Conservation (phyloP, 2,113 vertebrate species). For the Sclerurus mexicanus region DNA sequence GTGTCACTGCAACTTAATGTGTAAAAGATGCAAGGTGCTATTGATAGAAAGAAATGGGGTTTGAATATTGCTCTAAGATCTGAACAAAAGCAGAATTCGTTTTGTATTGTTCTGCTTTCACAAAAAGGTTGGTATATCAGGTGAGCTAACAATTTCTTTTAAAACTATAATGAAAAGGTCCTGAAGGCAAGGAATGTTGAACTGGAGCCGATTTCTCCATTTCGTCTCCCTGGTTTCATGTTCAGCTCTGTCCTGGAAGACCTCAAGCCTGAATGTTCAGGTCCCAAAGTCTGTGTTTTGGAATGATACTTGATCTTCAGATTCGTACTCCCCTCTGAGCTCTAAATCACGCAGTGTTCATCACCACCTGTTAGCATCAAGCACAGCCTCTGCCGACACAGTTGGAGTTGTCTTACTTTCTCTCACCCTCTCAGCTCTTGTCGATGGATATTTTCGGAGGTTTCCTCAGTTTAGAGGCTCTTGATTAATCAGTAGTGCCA, state of each 20-base stretch:
- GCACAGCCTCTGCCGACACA: slow-evolving; percentile 25
- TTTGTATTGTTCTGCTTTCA: not conserved
- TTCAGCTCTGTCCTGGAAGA: not conserved
- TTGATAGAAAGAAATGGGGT: not conserved
- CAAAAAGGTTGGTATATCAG: not conserved
- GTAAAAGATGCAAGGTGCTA: not conserved
- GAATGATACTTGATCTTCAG: slow-evolving; percentile 47
- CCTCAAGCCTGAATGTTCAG: not conserved
- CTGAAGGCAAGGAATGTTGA: not conserved
- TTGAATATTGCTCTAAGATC: not conserved
- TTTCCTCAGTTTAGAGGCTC: slow-evolving; percentile 9
- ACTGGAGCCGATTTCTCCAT: not conserved
- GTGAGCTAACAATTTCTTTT: not conserved
- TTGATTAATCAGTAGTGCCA: slow-evolving; percentile 21
- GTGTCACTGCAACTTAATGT: not conserved
- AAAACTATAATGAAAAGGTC: not conserved
- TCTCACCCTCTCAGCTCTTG: not conserved
- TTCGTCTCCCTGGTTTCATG: not conserved
- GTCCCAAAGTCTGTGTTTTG: slow-evolving; percentile 28
- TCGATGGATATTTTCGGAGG: not conserved
- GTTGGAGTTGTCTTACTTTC: slow-evolving; percentile 44
- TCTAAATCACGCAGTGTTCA: not conserved
- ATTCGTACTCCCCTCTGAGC: not conserved
- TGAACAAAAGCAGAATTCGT: not conserved
- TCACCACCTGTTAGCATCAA: slow-evolving; percentile 41